Base-by-base conservation (phyloP, 2,797 vertebrate species). In the Amazona finschi region DNA sequence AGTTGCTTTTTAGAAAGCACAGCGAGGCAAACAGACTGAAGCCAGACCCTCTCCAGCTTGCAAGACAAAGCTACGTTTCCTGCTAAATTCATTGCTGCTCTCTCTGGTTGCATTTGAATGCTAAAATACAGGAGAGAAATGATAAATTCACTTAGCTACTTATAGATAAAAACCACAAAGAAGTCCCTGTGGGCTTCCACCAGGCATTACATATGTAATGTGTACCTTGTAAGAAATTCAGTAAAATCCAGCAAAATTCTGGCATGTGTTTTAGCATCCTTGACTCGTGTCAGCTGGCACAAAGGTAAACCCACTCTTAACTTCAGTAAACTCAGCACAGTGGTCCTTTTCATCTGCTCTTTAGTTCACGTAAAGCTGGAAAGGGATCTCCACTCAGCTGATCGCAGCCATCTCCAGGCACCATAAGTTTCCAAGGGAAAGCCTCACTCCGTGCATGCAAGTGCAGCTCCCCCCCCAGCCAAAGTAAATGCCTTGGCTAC, bases 161-260 rank as follows among this genome's bases (percentile, higher is more conserved):
- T 67, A 57, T 0, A 2, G 55, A 43, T 30, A 55, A 78, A 74
- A 92, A 47, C 14, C 43, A 61, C 33, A 49, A 53, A 93, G 13
- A 65, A 69, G 30, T 33, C 21, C 47, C 30, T 16, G n/a, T 6
- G 15, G n/a, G 22, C 27, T 77, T 78, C 50, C 46, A 84, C 38
- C 16, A 14, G 0, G 0, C 2, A 4, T 61, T 30, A 43, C 22
- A 18, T 9, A 30, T 0, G 3, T 22, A 80, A 78, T 1, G 0
- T 30, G 13, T 31, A 62, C 60, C 27, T 44, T 31, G 20, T 6
- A 38, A 6, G 2, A 72, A 78, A 78, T 31, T 39, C 30, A 70
- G 62, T 52, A 43, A 85, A 74, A 77, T 39, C 33, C 74, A 67
- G 39, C 36, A 72, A 41, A 78, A 88, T 60, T 33, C 28, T 53